Evolutionary conservation across 2,113 vertebrate genomes (phyloP), one percentile per base, ranked within the genome.

Genomic region (Platanista minor): DNA sequence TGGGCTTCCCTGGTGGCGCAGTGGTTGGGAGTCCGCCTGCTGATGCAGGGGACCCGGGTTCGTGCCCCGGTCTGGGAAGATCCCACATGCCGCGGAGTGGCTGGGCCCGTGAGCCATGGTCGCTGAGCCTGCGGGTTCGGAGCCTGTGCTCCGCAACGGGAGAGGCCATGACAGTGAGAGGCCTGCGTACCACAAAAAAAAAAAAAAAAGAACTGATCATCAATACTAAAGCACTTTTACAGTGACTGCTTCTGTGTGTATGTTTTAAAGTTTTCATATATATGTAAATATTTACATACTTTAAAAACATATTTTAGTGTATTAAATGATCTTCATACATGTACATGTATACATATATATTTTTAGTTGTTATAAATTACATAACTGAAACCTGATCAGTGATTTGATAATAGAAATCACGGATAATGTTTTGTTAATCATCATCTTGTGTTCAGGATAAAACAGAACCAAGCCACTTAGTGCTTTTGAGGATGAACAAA

Each of bases 401-500:
- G 61, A 92, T 62, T 81, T 92, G 31, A 43, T 61, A 36, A 87
- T 52, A 92, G 10, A 81, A 95, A 87, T 90, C 87, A 87, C 33
- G 57, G 33, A 66, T 75, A 29, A 87, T 36, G 8, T 46, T 85
- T 78, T 90, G 21, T 72, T 80, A 85, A 86, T 49, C 41, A 91
- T 91, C 39, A 86, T 2, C 75, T 64, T 61, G 21, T 75, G 9
- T 64, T 93, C 31, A 66, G 8, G 52, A 81, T 64, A 74, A 90
- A 89, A 61, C 39, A 61, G 57, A 95, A 92, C 3, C 43, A 77
- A 75, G 86, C 95, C 25, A 94, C 27, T 49, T 82, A 62, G 43
- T 87, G 25, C 31, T 87, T 94, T 93, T 86, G 62, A 93, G 91
- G 18, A 89, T 49, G 27, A 96, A 75, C 10, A 81, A 86, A 97